A percentile compares a stretch with the other conserved stretches of the same genome.
Conservation (phyloP, 1,140 invertebrate genomes). For the Helicoverpa zea region DNA sequence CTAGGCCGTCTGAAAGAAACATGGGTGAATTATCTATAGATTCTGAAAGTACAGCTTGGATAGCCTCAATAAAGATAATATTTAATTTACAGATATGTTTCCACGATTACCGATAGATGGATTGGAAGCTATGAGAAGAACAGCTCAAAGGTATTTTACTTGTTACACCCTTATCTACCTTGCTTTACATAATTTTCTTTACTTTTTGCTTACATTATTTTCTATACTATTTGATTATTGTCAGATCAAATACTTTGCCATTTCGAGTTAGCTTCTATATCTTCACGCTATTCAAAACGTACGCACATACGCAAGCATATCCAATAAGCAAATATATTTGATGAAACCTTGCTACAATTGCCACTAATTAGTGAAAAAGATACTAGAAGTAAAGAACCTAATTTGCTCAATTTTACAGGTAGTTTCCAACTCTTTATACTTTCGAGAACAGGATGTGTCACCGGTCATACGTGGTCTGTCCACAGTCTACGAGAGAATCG, state of each 20-base stretch:
- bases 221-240: no score
- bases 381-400: no score
- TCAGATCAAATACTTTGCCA: no score
- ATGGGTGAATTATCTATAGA: background rate
- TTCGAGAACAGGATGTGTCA: conserved; percentile 68
- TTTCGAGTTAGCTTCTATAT: no score
- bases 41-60: background rate
- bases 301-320: no score
- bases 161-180: no score
- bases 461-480: conserved; percentile 60
- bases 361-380: no score
- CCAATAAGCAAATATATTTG: no score
- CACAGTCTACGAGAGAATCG: conserved; percentile 53
- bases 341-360: no score
- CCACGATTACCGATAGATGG: conserved; percentile 69
- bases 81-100: conserved; percentile 60
- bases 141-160: conserved; percentile 51
- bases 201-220: no score
- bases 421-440: conserved; percentile 64
- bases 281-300: no score
- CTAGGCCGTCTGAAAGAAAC: background rate
- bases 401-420: conserved; percentile 59
- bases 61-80: background rate
- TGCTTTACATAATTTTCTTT: no score
- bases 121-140: conserved; percentile 65